phyloP scores from a whole-genome alignment of 2,113 vertebrate species.

The Oenanthe melanoleuca region DNA sequence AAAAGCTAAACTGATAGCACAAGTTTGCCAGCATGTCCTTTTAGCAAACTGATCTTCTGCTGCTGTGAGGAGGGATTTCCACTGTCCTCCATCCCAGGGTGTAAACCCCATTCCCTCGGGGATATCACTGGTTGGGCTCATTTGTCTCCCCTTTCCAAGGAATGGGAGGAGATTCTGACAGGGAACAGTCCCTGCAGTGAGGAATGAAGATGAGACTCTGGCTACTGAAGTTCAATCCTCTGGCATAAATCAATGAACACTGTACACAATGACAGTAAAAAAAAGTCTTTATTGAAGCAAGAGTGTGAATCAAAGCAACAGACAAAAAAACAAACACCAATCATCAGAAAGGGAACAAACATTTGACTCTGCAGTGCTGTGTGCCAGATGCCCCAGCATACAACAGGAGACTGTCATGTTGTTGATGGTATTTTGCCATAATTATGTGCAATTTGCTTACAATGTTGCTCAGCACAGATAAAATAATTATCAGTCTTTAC shows the following conservation, averaged over 20 bases:
- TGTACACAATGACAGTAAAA: not conserved
- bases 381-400: conserved; percentile 22
- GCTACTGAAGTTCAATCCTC: not conserved
- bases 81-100: not conserved
- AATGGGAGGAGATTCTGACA: not conserved
- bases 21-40: not conserved
- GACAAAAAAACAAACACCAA: conserved; percentile 26
- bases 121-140: not conserved
- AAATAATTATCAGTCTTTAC: conserved; percentile 28
- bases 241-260: not conserved
- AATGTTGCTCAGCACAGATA: conserved; percentile 9
- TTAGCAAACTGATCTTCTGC: not conserved
- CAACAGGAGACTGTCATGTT: not conserved
- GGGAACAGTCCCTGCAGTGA: not conserved
- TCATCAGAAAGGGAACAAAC: not conserved
- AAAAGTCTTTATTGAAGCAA: not conserved
- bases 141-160: not conserved
- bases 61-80: not conserved
- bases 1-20: not conserved
- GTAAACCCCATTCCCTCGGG: rapidly evolving
- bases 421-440: conserved; percentile 38
- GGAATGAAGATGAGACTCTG: not conserved
- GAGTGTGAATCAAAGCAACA: conserved; percentile 22
- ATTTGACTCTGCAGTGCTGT: not conserved
- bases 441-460: conserved; percentile 43